Percentiles rank a stretch among this genome's conserved stretches.
phyloP scores from a whole-genome alignment of 2,888 invertebrate species.

The Nowickia ferox region DNA sequence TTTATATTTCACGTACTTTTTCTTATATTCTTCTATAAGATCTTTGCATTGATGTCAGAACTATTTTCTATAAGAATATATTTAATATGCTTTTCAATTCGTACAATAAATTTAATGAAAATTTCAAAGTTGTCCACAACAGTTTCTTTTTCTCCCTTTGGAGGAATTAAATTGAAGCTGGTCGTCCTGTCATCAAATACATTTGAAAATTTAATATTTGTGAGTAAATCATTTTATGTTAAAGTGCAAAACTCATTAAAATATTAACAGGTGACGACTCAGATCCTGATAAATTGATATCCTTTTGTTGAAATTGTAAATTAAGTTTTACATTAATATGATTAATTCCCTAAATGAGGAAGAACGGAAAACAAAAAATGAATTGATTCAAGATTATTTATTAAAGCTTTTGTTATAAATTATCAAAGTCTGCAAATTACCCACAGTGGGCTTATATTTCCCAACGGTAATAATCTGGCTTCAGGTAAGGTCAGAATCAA shows the following conservation, averaged over 20 bases:
- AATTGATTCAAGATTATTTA: constrained; percentile 21
- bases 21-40: no score
- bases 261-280: constrained; percentile 19
- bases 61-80: no score
- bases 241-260: constrained; percentile 17
- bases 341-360: constrained; percentile 33
- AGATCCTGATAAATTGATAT: constrained; percentile 28
- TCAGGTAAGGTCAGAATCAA: no score
- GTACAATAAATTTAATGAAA: not conserved
- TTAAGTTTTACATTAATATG: constrained; percentile 25
- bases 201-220: not conserved
- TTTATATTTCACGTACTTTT: no score
- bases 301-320: constrained; percentile 25
- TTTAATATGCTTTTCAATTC: no score
- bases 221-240: constrained; percentile 11
- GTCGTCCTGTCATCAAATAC: constrained; percentile 17
- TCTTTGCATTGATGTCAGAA: no score
- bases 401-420: no score
- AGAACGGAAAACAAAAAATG: no score
- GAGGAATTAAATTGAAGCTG: not conserved
- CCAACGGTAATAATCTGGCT: no score
- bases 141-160: not conserved
- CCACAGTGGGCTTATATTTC: no score
- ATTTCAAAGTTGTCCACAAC: not conserved
- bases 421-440: no score